Evolutionary conservation across 2,888 invertebrate species (phyloP).

Genomic region (Pteria penguin): DNA sequence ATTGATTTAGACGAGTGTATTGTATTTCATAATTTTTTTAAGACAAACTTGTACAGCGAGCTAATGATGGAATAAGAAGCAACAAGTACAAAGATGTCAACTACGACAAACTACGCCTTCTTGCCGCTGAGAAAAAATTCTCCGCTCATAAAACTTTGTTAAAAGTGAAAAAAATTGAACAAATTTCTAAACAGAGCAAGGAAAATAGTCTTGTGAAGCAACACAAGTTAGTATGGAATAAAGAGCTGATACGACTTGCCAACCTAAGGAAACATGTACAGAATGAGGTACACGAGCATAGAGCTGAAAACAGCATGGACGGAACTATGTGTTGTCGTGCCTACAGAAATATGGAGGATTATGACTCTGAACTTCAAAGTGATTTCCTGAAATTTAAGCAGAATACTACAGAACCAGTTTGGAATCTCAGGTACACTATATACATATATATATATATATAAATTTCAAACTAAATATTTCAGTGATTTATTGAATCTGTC

Average conservation of each 20-base stretch:
- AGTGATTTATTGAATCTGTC: too few relatives aligned
- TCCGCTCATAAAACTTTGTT: conserved; percentile 68
- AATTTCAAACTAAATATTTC: too few relatives aligned
- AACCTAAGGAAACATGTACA: conserved; percentile 67
- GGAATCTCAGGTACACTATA: conserved; percentile 75
- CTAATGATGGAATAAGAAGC: conserved; percentile 71
- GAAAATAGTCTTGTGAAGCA: conserved; percentile 76
- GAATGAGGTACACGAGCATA: conserved; percentile 65
- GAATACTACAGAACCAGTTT: conserved; percentile 73
- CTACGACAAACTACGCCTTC: conserved; percentile 70
- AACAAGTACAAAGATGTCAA: conserved; percentile 75
- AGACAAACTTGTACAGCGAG: conserved; percentile 65
- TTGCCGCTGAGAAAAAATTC: conserved; percentile 72
- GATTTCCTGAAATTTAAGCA: conserved; percentile 74
- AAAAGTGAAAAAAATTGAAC: conserved; percentile 76
- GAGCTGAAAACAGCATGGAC: conserved; percentile 52
- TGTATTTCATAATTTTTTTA: conserved; percentile 28
- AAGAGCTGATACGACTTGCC: conserved; percentile 74
- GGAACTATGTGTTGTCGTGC: conserved; percentile 57
- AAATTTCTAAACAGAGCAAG: conserved; percentile 72
- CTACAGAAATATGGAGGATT: conserved; percentile 72
- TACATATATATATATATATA: too few relatives aligned
- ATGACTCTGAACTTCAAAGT: conserved; percentile 59
- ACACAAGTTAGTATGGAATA: conserved; percentile 77
- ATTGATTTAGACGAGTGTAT: background rate